Base-by-base conservation (phyloP, 2,888 invertebrate species). In the Epirrita christyi region DNA sequence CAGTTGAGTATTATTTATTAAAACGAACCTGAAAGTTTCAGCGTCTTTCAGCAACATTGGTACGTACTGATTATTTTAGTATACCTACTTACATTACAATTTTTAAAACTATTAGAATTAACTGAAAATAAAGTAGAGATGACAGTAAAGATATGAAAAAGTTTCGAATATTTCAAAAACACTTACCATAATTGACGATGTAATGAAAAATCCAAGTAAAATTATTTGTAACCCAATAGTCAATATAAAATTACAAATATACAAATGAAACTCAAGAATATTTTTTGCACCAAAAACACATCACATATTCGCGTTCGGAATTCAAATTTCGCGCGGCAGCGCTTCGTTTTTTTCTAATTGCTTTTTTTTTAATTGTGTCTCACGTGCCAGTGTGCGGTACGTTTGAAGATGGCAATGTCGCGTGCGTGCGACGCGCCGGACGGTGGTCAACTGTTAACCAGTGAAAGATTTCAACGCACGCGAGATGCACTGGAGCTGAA, bases 391-490 rank as follows among this genome's bases (percentile, higher is more conserved):
- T 72, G 66, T 54, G 60, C 62, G 66, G 64, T 68, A 58, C 62
- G 64, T 65, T 63, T 60, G 15, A 29, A 38, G 42, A 45, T 40
- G 61, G 60, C 47, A 47, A 63, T 57, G 52, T 67, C 65, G 54
- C 65, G 67, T 48, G 58, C 67, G 66, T 48, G 54, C 67, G 63
- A 70, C 74, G 73, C 79, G 86, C 81, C 86, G 89, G 90, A 84
- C 91, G 75, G 66, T 89, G 91, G 91, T 91, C 91, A 91, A 91
- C 89, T 89, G 86, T 60, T 61, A 2, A 21, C 4, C 55, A 48
- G 70, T 61, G 69, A 66, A 72, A 67, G 67, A 71, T 74, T 68
- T 62, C 66, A 64, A 71, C 73, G 69, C 73, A 66, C 60, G 63
- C 61, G 48, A 63, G 56, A 61, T 62, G 59, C 65, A 56, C 67